A percentile compares a stretch with the other conserved stretches of the same genome.
Evolutionary conservation across 37 sponge, comb jelly and placozoan genomes (phyloP).

Genomic region (Corticium candelabrum): DNA sequence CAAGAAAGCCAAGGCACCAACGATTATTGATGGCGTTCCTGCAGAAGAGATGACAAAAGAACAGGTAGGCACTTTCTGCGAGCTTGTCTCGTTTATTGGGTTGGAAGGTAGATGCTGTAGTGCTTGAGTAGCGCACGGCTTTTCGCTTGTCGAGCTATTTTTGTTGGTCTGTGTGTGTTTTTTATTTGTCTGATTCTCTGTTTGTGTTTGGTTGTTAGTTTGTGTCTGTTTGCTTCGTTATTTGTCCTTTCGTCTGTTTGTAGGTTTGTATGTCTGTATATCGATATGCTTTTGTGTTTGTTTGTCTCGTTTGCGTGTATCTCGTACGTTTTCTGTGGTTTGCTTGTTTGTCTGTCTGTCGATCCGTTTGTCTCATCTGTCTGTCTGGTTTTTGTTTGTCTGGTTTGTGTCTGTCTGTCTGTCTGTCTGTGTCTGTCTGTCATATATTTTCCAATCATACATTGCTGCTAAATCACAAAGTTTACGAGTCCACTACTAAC

Average conservation of each 20-base stretch:
- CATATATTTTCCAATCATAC: too few species aligned
- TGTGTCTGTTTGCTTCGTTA: neutral
- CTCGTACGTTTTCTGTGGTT: too few species aligned
- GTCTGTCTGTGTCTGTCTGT: too few species aligned
- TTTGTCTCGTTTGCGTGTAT: too few species aligned
- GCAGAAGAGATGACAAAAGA: slow-evolving; percentile 90
- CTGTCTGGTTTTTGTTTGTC: too few species aligned
- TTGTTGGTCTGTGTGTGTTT: neutral
- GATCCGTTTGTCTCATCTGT: too few species aligned
- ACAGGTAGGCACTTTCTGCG: slow-evolving; percentile 37
- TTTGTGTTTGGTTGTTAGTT: neutral
- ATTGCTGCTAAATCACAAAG: too few species aligned
- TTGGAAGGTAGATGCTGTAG: neutral
- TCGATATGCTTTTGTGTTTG: neutral
- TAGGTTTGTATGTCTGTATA: neutral
- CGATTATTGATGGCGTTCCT: slow-evolving; percentile 76
- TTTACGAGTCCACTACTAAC: too few species aligned
- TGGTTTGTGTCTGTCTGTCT: too few species aligned
- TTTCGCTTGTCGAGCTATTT: neutral
- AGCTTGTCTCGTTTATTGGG: slow-evolving; percentile 6
- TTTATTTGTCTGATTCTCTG: neutral
- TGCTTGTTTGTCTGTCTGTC: too few species aligned
- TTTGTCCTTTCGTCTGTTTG: neutral
- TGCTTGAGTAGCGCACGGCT: neutral
- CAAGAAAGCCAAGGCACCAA: slow-evolving; percentile 47